Evolutionary conservation across 1,140 invertebrate genomes (phyloP).

Genomic region (Metopolophium dirhodum): DNA sequence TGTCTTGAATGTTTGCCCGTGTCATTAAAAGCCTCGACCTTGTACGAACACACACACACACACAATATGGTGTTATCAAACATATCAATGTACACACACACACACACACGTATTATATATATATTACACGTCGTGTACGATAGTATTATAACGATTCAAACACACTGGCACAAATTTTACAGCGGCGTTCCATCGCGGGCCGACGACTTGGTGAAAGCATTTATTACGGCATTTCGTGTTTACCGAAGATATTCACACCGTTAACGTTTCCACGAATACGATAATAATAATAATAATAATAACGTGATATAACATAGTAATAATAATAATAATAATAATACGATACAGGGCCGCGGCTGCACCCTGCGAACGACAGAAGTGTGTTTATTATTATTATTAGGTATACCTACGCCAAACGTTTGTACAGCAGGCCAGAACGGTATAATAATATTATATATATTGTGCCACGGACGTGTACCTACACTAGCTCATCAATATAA

Average conservation of each 20-base stretch:
- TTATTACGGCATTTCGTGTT: neutral
- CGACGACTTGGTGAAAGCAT: neutral
- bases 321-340: neutral
- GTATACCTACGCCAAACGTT: no score
- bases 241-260: neutral
- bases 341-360: neutral
- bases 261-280: neutral
- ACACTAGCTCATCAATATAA: neutral
- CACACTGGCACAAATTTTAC: neutral
- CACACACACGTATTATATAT: neutral
- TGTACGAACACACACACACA: neutral
- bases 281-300: neutral
- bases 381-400: neutral
- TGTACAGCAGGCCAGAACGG: neutral
- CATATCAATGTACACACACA: neutral
- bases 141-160: neutral
- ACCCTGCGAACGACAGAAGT: neutral
- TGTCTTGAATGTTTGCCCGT: neutral
- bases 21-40: slow-evolving; percentile 28
- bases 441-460: neutral
- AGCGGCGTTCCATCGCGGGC: neutral
- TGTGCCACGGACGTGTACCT: neutral
- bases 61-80: neutral
- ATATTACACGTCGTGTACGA: neutral
- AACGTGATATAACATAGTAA: neutral